These are phyloP conservation scores for Noctua pronuba DNA, from an alignment of 2,888 invertebrate genomes.

Conservation along the genomic window DNA sequence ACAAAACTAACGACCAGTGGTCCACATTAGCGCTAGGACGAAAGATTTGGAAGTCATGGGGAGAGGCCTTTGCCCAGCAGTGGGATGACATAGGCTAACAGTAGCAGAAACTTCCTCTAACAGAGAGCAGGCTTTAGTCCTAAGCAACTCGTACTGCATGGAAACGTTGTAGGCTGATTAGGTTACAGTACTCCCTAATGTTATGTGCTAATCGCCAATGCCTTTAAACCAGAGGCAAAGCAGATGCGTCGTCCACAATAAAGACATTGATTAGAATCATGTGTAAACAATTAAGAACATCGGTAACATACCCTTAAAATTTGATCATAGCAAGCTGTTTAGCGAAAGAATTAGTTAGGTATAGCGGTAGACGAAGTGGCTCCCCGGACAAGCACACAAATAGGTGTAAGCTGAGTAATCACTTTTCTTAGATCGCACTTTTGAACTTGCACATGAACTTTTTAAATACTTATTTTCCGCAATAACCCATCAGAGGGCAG, in stretches of 20 bases:
- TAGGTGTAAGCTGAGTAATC: not conserved
- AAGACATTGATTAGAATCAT: not conserved
- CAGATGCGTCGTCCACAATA: not conserved
- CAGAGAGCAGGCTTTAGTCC: too few species aligned
- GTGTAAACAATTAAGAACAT: too few species aligned
- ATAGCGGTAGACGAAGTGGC: not conserved
- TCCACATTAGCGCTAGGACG: too few species aligned
- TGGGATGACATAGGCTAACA: too few species aligned
- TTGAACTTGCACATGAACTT: not conserved
- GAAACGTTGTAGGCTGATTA: not conserved
- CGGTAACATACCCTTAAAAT: too few species aligned
- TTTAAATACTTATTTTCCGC: not conserved
- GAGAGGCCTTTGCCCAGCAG: too few species aligned
- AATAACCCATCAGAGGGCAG: slow-evolving; percentile 10
- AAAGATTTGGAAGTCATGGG: too few species aligned
- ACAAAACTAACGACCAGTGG: too few species aligned
- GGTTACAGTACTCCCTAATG: too few species aligned
- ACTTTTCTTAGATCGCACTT: not conserved
- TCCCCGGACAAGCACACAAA: not conserved
- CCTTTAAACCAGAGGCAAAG: not conserved
- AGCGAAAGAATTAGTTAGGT: not conserved
- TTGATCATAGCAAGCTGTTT: not conserved
- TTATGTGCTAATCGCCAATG: too few species aligned
- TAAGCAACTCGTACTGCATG: not conserved
- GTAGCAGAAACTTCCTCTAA: too few species aligned